These are phyloP conservation scores for Ips nitidus DNA, from an alignment of 1,140 invertebrate species.

Conservation along the genomic window DNA sequence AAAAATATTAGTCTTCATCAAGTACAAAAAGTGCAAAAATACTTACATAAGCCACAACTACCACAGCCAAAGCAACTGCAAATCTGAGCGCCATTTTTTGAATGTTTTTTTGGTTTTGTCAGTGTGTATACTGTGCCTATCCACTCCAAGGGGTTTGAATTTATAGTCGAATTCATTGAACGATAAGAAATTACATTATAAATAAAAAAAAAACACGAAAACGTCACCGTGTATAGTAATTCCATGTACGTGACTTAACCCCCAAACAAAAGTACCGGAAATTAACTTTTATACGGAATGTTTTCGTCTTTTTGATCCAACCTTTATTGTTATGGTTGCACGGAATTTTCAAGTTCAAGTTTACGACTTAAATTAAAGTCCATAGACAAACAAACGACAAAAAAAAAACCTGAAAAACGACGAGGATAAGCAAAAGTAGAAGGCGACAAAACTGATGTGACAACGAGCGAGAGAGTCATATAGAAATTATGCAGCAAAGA, in stretches of 20 bases:
- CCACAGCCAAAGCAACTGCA: conserved; percentile 5
- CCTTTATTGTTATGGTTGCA: no score
- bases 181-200: neutral
- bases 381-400: no score
- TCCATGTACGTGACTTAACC: no score
- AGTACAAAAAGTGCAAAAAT: conserved; percentile 3
- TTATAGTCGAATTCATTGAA: neutral
- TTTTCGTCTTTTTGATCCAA: no score
- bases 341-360: no score
- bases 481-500: no score
- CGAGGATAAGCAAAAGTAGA: no score
- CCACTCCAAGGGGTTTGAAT: neutral
- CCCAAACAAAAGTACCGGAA: neutral
- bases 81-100: conserved; percentile 26
- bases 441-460: no score
- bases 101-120: conserved; percentile 17
- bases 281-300: no score
- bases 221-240: neutral
- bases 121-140: conserved; percentile 8
- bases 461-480: no score
- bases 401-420: no score
- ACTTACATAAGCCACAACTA: conserved; percentile 11
- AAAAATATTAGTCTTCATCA: neutral
- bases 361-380: no score
- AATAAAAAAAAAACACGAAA: neutral